Evolutionary conservation across 2,888 invertebrate species (phyloP).

Genomic region (Gibbula magus): DNA sequence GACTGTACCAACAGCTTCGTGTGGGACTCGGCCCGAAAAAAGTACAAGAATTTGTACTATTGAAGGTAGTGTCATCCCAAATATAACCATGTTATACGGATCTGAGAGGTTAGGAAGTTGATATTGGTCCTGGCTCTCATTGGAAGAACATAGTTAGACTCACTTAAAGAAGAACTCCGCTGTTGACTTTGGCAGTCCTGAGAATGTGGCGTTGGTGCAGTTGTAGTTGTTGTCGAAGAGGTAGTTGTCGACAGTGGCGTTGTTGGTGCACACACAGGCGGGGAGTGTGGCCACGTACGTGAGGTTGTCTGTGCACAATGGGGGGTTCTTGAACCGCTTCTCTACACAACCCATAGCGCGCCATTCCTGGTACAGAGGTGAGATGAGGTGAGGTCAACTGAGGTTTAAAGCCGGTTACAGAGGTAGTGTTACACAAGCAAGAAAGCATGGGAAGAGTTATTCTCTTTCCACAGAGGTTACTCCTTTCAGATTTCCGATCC

Average conservation of each 20-base stretch:
- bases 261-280: slow-evolving; percentile 44
- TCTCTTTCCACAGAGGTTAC: too few species aligned
- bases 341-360: slow-evolving; percentile 48
- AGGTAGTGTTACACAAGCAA: too few species aligned
- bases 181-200: slow-evolving; percentile 39
- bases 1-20: too few species aligned
- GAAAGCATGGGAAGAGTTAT: too few species aligned
- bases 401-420: too few species aligned
- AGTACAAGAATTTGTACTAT: too few species aligned
- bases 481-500: too few species aligned
- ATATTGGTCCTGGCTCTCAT: too few species aligned
- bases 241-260: slow-evolving; percentile 38
- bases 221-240: slow-evolving; percentile 30
- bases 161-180: slow-evolving; percentile 64
- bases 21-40: too few species aligned
- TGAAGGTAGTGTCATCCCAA: too few species aligned
- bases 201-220: slow-evolving; percentile 50
- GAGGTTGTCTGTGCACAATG: slow-evolving; percentile 48
- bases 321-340: slow-evolving; percentile 34
- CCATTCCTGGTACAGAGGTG: slow-evolving; percentile 52
- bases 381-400: background rate
- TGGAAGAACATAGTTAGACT: slow-evolving; percentile 32
- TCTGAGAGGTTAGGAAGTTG: too few species aligned
- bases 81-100: too few species aligned
- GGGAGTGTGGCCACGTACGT: slow-evolving; percentile 34